Evolutionary conservation across 2,113 vertebrate genomes (phyloP).

Genomic region (Origma solitaria): DNA sequence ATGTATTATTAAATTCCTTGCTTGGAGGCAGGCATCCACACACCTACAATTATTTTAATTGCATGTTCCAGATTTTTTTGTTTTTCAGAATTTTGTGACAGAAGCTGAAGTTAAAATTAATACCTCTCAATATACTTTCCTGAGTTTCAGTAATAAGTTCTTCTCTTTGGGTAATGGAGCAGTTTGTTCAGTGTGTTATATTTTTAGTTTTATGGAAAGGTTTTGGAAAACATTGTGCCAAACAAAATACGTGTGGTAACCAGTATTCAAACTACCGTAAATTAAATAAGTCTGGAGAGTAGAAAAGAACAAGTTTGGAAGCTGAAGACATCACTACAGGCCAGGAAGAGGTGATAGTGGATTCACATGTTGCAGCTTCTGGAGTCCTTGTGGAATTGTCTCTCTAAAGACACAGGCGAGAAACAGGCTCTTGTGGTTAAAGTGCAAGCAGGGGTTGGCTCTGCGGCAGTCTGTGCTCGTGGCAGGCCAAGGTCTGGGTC

Average conservation of each 20-base stretch:
- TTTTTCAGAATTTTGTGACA: conserved; percentile 55
- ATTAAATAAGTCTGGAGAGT: conserved; percentile 24
- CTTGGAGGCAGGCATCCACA: conserved; percentile 77
- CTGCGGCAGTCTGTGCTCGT: not conserved
- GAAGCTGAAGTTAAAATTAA: conserved; percentile 62
- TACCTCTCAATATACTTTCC: conserved; percentile 24
- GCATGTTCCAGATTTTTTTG: conserved; percentile 81
- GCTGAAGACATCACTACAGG: not conserved
- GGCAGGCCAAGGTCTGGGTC: rapidly evolving
- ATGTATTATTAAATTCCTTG: conserved; percentile 80
- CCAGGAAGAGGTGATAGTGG: not conserved
- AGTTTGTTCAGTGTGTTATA: conserved; percentile 34
- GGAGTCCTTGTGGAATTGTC: not conserved
- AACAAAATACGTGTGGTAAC: conserved; percentile 35
- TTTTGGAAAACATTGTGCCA: conserved; percentile 34
- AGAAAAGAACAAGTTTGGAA: not conserved
- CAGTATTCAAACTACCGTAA: conserved; percentile 31
- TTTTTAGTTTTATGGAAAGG: conserved; percentile 65
- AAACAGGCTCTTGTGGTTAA: not conserved
- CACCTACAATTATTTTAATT: conserved; percentile 86
- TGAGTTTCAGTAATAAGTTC: conserved; percentile 31
- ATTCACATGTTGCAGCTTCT: not conserved
- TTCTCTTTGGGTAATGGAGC: conserved; percentile 22
- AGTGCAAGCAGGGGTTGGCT: not conserved
- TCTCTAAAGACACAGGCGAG: not conserved